Percentiles rank a stretch among this genome's conserved stretches.
phyloP scores from a whole-genome alignment of 2,113 vertebrate species.

The Seriola aureovittata region DNA sequence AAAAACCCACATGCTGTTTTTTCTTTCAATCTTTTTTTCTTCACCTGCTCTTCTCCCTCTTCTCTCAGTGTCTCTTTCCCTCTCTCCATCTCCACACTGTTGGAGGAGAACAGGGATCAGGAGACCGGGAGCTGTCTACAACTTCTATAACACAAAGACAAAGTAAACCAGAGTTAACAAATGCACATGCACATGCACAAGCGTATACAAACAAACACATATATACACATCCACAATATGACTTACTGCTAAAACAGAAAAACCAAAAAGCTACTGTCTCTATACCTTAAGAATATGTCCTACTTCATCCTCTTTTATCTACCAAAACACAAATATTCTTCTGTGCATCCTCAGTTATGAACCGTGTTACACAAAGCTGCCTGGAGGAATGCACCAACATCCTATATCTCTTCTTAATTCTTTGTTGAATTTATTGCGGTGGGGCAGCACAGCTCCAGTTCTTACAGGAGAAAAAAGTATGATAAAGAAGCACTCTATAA shows the following conservation, averaged over 20 bases:
- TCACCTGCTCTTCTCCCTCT: constrained; percentile 3
- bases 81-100: neutral
- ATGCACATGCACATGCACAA: neutral
- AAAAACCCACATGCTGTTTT: neutral
- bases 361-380: neutral
- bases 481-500: neutral
- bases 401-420: neutral
- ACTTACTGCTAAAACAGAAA: constrained; percentile 2
- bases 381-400: neutral
- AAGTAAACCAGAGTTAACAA: constrained; percentile 10
- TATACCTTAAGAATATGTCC: constrained; percentile 17
- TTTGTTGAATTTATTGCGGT: neutral
- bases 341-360: neutral
- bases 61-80: neutral
- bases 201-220: neutral
- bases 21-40: neutral
- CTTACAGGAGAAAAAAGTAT: neutral
- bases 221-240: neutral
- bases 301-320: neutral
- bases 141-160: constrained; percentile 1
- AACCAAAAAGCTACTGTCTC: constrained; percentile 13
- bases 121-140: constrained; percentile 1
- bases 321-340: neutral
- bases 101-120: constrained; percentile 10
- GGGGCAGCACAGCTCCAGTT: neutral